Percentiles rank a stretch among this genome's conserved stretches.
These are phyloP conservation scores for Saguinus imperator DNA, from an alignment of 2,113 vertebrate genomes.

Conservation along the genomic window DNA sequence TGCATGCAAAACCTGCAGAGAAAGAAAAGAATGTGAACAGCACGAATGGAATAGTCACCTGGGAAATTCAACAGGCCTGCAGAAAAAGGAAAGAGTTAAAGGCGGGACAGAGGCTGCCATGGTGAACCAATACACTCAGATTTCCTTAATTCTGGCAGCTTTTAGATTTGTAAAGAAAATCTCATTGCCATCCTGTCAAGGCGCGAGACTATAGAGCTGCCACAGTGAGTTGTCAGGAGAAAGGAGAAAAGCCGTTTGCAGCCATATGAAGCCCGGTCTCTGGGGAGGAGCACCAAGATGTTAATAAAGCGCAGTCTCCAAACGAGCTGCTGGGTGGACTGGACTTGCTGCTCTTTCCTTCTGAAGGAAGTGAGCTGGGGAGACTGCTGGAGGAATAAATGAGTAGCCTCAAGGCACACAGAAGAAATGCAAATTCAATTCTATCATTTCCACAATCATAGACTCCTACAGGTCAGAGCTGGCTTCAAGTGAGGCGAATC, in stretches of 20 bases:
- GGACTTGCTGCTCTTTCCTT: not conserved
- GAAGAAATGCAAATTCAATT: not conserved
- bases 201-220: not conserved
- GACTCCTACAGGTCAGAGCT: not conserved
- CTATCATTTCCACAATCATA: not conserved
- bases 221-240: not conserved
- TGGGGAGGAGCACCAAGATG: not conserved
- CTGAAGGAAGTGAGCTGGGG: not conserved
- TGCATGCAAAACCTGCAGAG: conserved; percentile 97
- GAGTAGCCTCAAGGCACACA: not conserved
- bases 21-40: conserved; percentile 62
- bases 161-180: not conserved
- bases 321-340: fast-evolving
- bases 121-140: not conserved
- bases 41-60: not conserved
- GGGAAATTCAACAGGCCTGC: too few relatives aligned
- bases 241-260: not conserved
- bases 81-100: not conserved
- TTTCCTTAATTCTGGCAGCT: not conserved
- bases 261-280: not conserved
- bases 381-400: not conserved
- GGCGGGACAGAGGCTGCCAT: fast-evolving
- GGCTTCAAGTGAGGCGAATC: not conserved
- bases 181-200: not conserved
- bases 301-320: not conserved